A percentile compares a stretch with the other conserved stretches of the same genome.
These are phyloP conservation scores for Synchiropus splendidus DNA, from an alignment of 2,113 vertebrate species.

Conservation along the genomic window DNA sequence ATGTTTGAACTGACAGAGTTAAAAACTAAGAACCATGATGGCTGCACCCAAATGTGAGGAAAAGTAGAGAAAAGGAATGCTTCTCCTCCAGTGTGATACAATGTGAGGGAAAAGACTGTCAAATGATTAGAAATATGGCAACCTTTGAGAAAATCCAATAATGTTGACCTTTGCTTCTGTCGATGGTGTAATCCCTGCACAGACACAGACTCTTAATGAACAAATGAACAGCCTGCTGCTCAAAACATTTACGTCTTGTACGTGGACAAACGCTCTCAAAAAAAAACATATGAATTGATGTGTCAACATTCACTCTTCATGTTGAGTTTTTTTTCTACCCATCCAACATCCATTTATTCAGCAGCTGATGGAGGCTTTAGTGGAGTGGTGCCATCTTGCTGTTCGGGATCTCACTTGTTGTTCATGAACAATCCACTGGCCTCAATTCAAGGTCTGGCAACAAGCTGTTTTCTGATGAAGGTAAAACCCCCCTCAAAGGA, in stretches of 20 bases:
- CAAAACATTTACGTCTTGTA: conserved; percentile 38
- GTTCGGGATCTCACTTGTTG: too few relatives aligned
- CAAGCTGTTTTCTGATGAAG: too few relatives aligned
- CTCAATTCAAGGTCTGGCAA: too few relatives aligned
- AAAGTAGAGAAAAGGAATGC: conserved; percentile 17
- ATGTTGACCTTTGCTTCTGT: conserved; percentile 51
- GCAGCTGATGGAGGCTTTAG: too few relatives aligned
- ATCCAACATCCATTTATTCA: too few relatives aligned
- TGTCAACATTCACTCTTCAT: conserved; percentile 24
- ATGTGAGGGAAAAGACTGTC: conserved; percentile 35
- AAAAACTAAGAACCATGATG: too few relatives aligned
- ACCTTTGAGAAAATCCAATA: conserved; percentile 60
- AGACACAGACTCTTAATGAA: conserved; percentile 50
- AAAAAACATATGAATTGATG: conserved; percentile 42
- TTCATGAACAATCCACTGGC: too few relatives aligned
- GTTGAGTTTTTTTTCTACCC: too few relatives aligned
- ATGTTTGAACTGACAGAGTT: too few relatives aligned
- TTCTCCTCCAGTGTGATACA: conserved; percentile 8
- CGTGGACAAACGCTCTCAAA: conserved; percentile 33
- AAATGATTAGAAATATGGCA: conserved; percentile 45
- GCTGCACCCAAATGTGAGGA: conserved; percentile 10
- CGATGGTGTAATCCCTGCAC: conserved; percentile 43
- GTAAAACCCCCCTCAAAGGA: too few relatives aligned
- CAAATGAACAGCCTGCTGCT: conserved; percentile 41
- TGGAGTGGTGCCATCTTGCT: too few relatives aligned